Evolutionary conservation across 2,888 invertebrate genomes (phyloP).

Genomic region (Nomada lathburiana): DNA sequence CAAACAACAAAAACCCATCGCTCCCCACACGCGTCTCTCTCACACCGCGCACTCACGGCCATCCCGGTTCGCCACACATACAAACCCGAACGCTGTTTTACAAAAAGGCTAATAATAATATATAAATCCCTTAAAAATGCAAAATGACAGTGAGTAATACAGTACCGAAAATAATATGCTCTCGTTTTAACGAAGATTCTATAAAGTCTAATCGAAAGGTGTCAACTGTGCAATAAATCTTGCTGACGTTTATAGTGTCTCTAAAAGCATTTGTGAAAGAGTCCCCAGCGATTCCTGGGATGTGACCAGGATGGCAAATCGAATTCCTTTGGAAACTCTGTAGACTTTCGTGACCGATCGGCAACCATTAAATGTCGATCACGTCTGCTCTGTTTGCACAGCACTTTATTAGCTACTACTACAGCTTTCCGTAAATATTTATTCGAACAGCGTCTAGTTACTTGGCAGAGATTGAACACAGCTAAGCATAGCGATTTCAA

Average conservation of each 20-base stretch:
- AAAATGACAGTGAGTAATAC: too few relatives aligned
- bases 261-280: constrained; percentile 11
- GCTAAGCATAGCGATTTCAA: constrained; percentile 10
- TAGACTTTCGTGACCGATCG: constrained; percentile 41
- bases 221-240: neutral
- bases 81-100: too few relatives aligned
- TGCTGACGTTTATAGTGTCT: neutral
- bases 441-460: constrained; percentile 36
- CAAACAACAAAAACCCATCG: too few relatives aligned
- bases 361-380: constrained; percentile 54
- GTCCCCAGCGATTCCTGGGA: neutral
- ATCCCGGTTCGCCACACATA: too few relatives aligned
- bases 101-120: too few relatives aligned
- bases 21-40: too few relatives aligned
- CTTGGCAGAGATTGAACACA: constrained; percentile 40
- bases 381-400: constrained; percentile 61
- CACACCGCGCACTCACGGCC: too few relatives aligned
- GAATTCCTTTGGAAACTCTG: constrained; percentile 46
- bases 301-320: constrained; percentile 23
- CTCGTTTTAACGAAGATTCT: neutral
- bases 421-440: constrained; percentile 43
- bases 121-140: too few relatives aligned
- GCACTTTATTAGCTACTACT: constrained; percentile 62
- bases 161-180: neutral
- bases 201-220: neutral